These are phyloP conservation scores for Dione vanillae DNA, from an alignment of 2,888 invertebrate species.

Conservation along the genomic window DNA sequence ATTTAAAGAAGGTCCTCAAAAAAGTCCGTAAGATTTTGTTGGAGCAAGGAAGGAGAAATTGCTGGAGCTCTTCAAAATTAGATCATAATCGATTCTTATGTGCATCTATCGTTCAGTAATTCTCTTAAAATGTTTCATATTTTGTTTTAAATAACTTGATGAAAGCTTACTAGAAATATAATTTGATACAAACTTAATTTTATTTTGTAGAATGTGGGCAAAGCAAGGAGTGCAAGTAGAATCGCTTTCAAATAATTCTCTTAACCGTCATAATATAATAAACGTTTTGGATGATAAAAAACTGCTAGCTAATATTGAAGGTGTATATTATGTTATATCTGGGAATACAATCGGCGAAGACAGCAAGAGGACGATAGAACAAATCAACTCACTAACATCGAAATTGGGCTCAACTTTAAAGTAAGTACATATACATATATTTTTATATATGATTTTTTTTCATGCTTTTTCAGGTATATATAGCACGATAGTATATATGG, in stretches of 20 bases:
- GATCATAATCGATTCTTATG: no score
- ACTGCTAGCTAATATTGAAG: constrained; percentile 21
- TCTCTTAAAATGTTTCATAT: no score
- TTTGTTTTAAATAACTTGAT: no score
- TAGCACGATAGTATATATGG: no score
- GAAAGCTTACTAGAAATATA: neutral
- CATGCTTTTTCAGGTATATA: no score
- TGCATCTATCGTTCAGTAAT: no score
- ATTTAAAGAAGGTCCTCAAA: no score
- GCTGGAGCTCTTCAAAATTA: no score
- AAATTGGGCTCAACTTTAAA: constrained; percentile 23
- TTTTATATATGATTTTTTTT: no score
- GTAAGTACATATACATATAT: constrained; percentile 29
- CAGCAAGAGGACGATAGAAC: constrained; percentile 26
- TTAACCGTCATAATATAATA: neutral
- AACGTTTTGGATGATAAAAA: constrained; percentile 25
- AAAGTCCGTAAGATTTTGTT: no score
- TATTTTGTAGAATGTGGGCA: constrained; percentile 31
- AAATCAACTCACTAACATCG: constrained; percentile 12
- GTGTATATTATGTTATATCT: constrained; percentile 32
- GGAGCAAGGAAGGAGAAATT: no score
- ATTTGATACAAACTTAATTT: neutral
- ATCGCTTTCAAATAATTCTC: constrained; percentile 1
- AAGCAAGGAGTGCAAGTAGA: constrained; percentile 30
- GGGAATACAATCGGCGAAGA: constrained; percentile 8